Base-by-base conservation (phyloP, 2,888 invertebrate genomes). In the Palloptera scutellata region DNA sequence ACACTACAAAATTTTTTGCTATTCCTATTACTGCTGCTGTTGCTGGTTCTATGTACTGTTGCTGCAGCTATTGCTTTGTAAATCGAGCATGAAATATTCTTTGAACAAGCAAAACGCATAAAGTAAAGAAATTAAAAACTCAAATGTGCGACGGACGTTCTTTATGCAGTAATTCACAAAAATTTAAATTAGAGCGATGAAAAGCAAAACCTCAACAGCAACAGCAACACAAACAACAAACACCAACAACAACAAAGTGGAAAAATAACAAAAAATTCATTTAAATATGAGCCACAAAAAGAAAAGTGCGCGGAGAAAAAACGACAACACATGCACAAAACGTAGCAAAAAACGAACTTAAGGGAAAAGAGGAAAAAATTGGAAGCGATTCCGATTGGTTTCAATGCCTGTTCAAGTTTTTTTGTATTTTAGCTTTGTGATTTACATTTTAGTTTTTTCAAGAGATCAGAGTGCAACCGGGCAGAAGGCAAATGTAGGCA, bases 31-130 rank as follows among this genome's bases (percentile, higher is more conserved):
- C 48, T 15, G 15, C 15, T 48, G 15, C 15, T 48, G 48, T 48
- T 48, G 12, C 48, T 48, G 12, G 2, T 48, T 2, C 15, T 48
- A 8, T 8, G 9, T n/a, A 15, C 48, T 48, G 48, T 15, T 48
- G 48, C 48, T 48, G 55, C 12, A 19, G 20, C 52, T 45, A 30
- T 12, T 17, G 51, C 19, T 15, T 61, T 41, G 45, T 41, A 57
- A 66, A 58, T 66, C 66, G 61, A 66, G 61, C 66, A 57, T 66
- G 58, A 66, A 66, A 66, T 66, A 57, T 57, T 61, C 52, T 57
- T 57, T n/a, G n/a, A 61, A 61, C 30, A 66, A 59, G 8, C 1
- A 65, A 17, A 60, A 53, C 13, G n/a, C 17, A 45, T 17, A 40
- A 40, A 59, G 13, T 10, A 64, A 20, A 59, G 54, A 13, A 65